A percentile compares a stretch with the other conserved stretches of the same genome.
Evolutionary conservation across 92 coral and sea anemone genomes (phyloP).

Genomic region (Palythoa grandiflora): DNA sequence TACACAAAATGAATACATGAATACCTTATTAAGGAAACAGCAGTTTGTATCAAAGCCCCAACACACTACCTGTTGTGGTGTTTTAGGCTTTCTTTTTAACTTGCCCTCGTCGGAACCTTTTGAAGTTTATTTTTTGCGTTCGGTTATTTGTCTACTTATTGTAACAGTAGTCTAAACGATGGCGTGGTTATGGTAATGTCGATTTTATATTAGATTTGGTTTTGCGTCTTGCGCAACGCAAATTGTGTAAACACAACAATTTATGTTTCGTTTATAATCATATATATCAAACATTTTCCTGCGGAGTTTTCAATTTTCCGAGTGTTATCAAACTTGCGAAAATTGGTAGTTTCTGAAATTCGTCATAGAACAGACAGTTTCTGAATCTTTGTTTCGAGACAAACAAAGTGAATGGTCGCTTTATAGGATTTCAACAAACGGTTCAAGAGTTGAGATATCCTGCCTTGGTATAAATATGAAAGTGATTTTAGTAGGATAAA

Average conservation of each 20-base stretch:
- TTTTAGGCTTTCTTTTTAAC: background rate
- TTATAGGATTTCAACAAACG: no score
- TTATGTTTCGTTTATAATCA: background rate
- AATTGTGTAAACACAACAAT: background rate
- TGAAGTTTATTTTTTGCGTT: slow-evolving; percentile 34
- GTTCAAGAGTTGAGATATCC: no score
- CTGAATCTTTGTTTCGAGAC: no score
- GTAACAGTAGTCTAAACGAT: slow-evolving; percentile 36
- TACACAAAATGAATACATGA: background rate
- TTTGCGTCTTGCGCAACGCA: slow-evolving; percentile 4
- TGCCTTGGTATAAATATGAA: no score
- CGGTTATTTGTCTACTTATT: slow-evolving; percentile 32
- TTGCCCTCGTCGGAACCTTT: slow-evolving; percentile 27
- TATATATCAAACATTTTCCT: background rate
- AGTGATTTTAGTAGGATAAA: no score
- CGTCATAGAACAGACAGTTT: no score
- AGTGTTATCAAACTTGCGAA: no score
- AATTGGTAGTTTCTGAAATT: no score
- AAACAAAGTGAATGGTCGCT: no score
- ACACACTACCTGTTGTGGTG: background rate
- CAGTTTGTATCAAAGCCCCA: background rate
- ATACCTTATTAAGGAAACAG: background rate
- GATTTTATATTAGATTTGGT: slow-evolving; percentile 33
- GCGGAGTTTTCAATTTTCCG: no score
- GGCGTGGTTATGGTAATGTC: background rate